Conservation (phyloP, 2,888 invertebrate species). For the Phymatocera aterrima region DNA sequence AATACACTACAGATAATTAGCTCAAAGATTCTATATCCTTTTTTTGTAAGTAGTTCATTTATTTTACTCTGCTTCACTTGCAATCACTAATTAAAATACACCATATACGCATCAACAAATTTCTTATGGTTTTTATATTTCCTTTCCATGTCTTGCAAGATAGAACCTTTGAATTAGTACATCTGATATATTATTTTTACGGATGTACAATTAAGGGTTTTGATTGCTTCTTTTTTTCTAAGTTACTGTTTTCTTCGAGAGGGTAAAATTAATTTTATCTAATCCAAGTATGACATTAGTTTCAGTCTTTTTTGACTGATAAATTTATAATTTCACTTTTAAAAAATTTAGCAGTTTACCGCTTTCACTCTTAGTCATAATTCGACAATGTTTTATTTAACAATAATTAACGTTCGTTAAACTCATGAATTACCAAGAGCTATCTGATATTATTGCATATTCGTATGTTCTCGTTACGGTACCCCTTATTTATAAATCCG, state of each 20-base stretch:
- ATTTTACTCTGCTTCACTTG: neutral
- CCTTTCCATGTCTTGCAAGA: neutral
- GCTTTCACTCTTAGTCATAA: neutral
- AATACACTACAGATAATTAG: conserved; percentile 2
- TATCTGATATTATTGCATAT: neutral
- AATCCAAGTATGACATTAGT: conserved; percentile 2
- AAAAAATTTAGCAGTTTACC: neutral
- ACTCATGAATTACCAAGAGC: neutral
- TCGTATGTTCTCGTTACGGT: neutral
- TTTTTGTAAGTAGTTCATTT: neutral
- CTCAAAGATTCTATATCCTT: conserved; percentile 4
- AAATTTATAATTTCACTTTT: neutral
- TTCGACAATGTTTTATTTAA: too few species aligned
- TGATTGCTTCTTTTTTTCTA: neutral
- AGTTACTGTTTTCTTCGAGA: neutral
- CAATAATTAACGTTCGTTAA: neutral
- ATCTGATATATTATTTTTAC: conserved; percentile 18
- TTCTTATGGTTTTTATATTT: neutral
- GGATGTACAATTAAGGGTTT: conserved; percentile 21
- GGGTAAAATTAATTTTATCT: conserved; percentile 19
- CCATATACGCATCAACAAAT: neutral
- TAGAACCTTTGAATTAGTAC: conserved; percentile 26
- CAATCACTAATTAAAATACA: too few species aligned
- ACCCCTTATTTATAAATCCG: conserved; percentile 36
- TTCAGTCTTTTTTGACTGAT: neutral